Percentiles rank a stretch among this genome's conserved stretches.
phyloP scores from a whole-genome alignment of 2,888 invertebrate species.

The Callosobruchus maculatus region DNA sequence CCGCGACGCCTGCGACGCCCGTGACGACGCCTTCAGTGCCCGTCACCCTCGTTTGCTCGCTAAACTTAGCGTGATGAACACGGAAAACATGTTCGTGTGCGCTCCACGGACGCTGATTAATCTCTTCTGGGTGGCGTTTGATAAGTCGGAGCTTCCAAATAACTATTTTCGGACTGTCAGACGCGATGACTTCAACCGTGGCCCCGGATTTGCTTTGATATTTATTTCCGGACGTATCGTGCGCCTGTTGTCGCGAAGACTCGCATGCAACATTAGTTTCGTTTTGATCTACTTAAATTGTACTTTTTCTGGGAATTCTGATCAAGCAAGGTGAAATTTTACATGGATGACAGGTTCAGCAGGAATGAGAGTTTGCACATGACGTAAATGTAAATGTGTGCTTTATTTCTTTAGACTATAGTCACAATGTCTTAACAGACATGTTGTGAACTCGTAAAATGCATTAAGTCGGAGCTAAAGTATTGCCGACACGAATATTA shows the following conservation, averaged over 20 bases:
- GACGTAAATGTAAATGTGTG: too few relatives aligned
- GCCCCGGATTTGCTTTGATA: neutral
- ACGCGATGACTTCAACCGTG: neutral
- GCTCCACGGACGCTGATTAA: neutral
- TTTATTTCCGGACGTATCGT: neutral
- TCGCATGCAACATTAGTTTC: neutral
- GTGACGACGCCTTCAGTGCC: conserved; percentile 7
- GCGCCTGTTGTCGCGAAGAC: neutral
- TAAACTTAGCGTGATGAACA: conserved; percentile 36
- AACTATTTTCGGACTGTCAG: neutral
- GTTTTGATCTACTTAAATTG: too few relatives aligned
- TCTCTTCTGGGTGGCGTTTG: neutral
- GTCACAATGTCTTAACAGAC: too few relatives aligned
- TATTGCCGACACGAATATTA: too few relatives aligned
- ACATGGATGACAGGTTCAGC: too few relatives aligned
- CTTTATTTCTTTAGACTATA: too few relatives aligned
- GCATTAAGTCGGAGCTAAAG: too few relatives aligned
- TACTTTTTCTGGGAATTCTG: too few relatives aligned
- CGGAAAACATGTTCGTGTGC: neutral
- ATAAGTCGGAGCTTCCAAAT: neutral
- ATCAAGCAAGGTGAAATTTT: too few relatives aligned
- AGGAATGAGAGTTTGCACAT: too few relatives aligned
- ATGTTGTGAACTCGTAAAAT: too few relatives aligned
- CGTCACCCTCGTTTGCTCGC: conserved; percentile 34
- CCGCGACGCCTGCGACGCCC: conserved; percentile 16